These are phyloP conservation scores for Trachelipus rathkii DNA, from an alignment of 1,140 invertebrate species.

Conservation along the genomic window DNA sequence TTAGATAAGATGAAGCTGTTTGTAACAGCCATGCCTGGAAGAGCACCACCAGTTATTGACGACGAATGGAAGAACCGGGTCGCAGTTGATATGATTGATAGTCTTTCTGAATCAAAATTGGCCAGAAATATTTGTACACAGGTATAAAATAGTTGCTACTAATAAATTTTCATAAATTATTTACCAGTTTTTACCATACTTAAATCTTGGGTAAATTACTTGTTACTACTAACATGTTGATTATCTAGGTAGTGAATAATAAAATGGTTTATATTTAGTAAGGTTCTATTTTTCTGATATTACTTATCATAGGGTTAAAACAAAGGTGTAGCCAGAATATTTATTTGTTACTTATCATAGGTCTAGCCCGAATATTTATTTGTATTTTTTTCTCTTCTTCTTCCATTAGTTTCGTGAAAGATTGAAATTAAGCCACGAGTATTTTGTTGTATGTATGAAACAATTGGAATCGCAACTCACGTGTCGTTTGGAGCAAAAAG, in stretches of 20 bases:
- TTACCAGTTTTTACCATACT: neutral
- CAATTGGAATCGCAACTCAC: constrained; percentile 66
- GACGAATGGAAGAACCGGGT: constrained; percentile 68
- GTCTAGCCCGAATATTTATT: no score
- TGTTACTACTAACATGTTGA: neutral
- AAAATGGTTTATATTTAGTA: no score
- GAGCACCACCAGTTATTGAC: constrained; percentile 61
- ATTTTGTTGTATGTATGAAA: constrained; percentile 64
- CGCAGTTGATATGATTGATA: constrained; percentile 67
- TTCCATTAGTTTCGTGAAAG: constrained; percentile 60
- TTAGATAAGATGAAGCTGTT: constrained; percentile 73
- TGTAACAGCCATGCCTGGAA: constrained; percentile 55
- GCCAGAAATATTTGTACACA: constrained; percentile 73
- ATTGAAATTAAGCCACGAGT: constrained; percentile 63
- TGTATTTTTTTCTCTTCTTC: neutral
- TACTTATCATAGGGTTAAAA: no score
- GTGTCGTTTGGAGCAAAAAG: constrained; percentile 71
- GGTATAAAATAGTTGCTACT: constrained; percentile 48
- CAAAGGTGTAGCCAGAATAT: no score
- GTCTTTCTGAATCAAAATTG: constrained; percentile 65
- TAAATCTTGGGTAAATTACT: neutral
- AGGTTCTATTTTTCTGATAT: no score
- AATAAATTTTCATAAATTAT: neutral
- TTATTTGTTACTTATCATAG: no score
- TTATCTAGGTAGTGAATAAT: no score